Evolutionary conservation across 2,113 vertebrate species (phyloP).

Genomic region (Cebus imitator): DNA sequence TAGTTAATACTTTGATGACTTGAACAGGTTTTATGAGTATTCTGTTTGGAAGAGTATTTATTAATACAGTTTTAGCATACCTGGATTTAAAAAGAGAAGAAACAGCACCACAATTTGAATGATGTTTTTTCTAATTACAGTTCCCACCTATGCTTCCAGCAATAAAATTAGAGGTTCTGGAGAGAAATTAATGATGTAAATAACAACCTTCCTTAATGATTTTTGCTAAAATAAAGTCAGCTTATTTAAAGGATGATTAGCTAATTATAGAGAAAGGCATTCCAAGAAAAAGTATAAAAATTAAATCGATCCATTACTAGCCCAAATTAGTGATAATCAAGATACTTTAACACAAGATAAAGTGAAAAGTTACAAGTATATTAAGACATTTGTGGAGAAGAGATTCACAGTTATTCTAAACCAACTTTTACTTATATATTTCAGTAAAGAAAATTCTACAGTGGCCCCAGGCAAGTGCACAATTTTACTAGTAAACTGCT

Average conservation of each 20-base stretch:
- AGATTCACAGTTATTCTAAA: neutral
- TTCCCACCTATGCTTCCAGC: neutral
- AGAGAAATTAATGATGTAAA: neutral
- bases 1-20: conserved; percentile 15
- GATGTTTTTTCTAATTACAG: neutral
- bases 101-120: neutral
- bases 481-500: conserved; percentile 4
- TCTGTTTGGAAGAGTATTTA: neutral
- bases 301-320: neutral
- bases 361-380: neutral
- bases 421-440: conserved; percentile 44
- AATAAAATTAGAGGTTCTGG: neutral
- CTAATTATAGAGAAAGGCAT: neutral
- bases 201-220: neutral
- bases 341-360: neutral
- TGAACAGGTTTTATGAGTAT: neutral
- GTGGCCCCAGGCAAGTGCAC: neutral
- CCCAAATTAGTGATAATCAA: neutral
- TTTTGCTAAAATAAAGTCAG: neutral
- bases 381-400: neutral
- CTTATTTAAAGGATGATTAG: neutral
- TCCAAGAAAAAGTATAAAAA: neutral
- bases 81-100: neutral
- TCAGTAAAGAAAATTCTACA: conserved; percentile 10
- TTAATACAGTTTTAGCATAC: neutral